Evolutionary conservation across 2,797 vertebrate species (phyloP).

Genomic region (Delichon dasypus): DNA sequence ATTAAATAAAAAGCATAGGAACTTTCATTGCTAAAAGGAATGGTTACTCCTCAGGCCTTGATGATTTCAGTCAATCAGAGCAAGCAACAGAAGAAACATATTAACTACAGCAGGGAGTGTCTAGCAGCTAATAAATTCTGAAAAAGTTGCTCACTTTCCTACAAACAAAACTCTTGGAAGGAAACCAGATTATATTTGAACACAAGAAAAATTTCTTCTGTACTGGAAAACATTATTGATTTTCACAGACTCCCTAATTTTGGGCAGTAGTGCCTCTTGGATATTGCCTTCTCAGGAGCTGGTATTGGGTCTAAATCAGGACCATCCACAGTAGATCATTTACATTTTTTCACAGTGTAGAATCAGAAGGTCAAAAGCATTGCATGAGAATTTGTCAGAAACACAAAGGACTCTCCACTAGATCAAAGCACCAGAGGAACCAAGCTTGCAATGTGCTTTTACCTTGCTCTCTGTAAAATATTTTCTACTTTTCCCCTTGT

Average conservation of each 20-base stretch:
- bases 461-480: neutral
- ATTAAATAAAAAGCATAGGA: neutral
- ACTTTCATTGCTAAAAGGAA: neutral
- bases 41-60: neutral
- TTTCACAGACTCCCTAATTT: neutral
- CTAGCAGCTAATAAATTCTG: neutral
- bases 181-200: neutral
- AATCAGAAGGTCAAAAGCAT: neutral
- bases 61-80: neutral
- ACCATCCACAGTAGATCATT: neutral
- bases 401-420: neutral
- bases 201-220: neutral
- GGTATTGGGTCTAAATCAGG: neutral
- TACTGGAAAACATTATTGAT: neutral
- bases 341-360: neutral
- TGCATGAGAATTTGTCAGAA: neutral
- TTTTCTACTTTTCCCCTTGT: neutral
- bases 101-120: neutral
- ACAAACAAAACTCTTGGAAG: neutral
- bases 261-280: neutral
- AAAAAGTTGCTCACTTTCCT: neutral
- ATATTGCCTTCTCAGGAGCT: neutral
- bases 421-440: neutral
- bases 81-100: neutral
- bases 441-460: neutral